Conservation (phyloP, 2,797 vertebrate genomes). For the Cheirogaleus major region DNA sequence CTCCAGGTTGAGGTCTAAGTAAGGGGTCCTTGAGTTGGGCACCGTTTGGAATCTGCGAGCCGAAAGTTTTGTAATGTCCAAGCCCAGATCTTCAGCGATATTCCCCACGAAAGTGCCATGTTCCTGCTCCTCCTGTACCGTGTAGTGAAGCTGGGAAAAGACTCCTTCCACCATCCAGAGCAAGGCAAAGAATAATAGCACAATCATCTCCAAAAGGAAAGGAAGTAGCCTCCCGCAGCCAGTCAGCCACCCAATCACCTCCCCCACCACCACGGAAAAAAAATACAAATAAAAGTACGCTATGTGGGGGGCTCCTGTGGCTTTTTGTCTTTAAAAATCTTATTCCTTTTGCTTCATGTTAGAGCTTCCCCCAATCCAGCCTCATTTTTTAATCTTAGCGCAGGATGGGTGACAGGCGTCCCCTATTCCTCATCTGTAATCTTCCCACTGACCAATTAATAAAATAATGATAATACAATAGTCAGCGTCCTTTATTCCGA, state of each 20-base stretch:
- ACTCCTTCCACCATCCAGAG: constrained; percentile 91
- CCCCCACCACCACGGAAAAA: constrained; percentile 69
- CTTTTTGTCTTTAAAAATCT: constrained; percentile 58
- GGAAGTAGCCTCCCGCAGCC: constrained; percentile 70
- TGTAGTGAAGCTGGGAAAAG: constrained; percentile 95
- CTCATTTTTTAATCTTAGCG: constrained; percentile 82
- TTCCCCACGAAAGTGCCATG: constrained; percentile 98
- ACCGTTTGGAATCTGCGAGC: constrained; percentile 96
- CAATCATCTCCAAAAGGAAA: constrained; percentile 92
- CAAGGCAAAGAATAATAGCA: constrained; percentile 91
- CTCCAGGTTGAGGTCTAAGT: constrained; percentile 97
- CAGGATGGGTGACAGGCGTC: constrained; percentile 80
- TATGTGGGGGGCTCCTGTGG: constrained; percentile 2
- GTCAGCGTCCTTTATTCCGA: constrained; percentile 87
- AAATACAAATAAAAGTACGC: constrained; percentile 68
- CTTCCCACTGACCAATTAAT: constrained; percentile 83
- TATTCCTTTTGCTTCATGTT: constrained; percentile 83
- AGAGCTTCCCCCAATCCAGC: constrained; percentile 62
- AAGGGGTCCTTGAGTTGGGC: constrained; percentile 94
- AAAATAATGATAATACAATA: constrained; percentile 80
- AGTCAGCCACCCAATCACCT: constrained; percentile 78
- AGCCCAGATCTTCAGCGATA: constrained; percentile 97
- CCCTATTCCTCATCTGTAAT: constrained; percentile 84
- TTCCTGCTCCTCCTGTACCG: constrained; percentile 96
- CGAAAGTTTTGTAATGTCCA: constrained; percentile 98